phyloP scores from a whole-genome alignment of 2,888 invertebrate species.

The Crioceris asparagi region DNA sequence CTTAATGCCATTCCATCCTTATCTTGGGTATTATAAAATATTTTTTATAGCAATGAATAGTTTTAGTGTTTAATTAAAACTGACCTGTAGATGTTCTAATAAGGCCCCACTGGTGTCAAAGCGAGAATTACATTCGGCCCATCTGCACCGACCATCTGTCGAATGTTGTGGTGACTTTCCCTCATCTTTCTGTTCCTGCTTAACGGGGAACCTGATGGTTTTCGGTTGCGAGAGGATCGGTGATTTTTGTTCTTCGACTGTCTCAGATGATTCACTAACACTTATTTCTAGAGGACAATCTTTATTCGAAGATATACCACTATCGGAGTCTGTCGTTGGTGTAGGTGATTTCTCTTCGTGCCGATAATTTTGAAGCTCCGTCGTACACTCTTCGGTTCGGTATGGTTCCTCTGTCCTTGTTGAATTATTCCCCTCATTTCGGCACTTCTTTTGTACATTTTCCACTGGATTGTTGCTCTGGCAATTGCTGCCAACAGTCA shows the following conservation, averaged over 20 bases:
- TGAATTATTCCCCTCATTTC: conserved; percentile 15
- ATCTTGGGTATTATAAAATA: too few species aligned
- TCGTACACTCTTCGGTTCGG: conserved; percentile 20
- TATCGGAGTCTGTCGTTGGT: conserved; percentile 31
- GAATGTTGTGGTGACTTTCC: conserved; percentile 30
- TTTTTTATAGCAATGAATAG: too few species aligned
- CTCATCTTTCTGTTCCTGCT: conserved; percentile 34
- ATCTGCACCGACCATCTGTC: conserved; percentile 51
- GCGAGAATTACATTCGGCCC: conserved; percentile 71
- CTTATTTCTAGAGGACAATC: conserved; percentile 30
- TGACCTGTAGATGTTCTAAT: conserved; percentile 78
- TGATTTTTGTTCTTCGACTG: conserved; percentile 45
- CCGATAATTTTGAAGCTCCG: conserved; percentile 11
- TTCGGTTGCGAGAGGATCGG: conserved; percentile 73
- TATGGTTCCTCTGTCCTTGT: conserved; percentile 20
- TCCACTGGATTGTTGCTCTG: too few species aligned
- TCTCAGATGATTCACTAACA: conserved; percentile 24
- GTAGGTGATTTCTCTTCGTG: conserved; percentile 23
- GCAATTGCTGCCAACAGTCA: conserved; percentile 10
- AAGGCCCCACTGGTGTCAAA: conserved; percentile 73
- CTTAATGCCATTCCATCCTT: too few species aligned
- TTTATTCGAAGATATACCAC: conserved; percentile 28
- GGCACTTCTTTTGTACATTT: conserved; percentile 17
- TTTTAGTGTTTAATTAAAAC: too few species aligned
- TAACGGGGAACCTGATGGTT: conserved; percentile 69